Percentiles rank a stretch among this genome's conserved stretches.
phyloP scores from a whole-genome alignment of 2,797 vertebrate genomes.

The Tauraco hartlaubi region DNA sequence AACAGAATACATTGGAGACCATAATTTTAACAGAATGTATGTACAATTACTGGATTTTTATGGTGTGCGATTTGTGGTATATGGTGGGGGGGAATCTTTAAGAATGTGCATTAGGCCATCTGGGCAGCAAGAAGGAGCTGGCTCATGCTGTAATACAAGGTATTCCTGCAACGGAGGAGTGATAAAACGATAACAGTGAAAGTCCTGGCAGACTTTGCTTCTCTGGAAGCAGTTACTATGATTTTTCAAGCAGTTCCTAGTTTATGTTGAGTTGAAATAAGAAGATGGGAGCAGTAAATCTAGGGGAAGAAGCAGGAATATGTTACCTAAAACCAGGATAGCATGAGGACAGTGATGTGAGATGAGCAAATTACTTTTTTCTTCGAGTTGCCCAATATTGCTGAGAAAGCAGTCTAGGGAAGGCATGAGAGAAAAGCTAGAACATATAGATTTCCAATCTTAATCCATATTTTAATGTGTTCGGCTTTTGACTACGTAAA shows the following conservation, averaged over 20 bases:
- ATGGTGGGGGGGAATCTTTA: background rate
- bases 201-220: background rate
- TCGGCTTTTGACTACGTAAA: background rate
- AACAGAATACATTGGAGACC: background rate
- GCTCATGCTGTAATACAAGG: background rate
- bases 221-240: slow-evolving; percentile 5
- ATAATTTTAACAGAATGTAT: background rate
- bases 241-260: background rate
- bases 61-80: slow-evolving; percentile 33
- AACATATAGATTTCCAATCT: background rate
- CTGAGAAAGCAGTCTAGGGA: background rate
- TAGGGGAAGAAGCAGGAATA: background rate
- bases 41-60: background rate
- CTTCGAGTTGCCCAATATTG: background rate
- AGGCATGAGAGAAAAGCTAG: background rate
- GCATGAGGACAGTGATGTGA: background rate
- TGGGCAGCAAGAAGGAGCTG: background rate
- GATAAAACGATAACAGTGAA: slow-evolving; percentile 33
- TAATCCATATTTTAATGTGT: background rate
- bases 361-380: background rate
- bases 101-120: background rate
- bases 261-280: slow-evolving; percentile 10
- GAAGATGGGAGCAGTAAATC: slow-evolving; percentile 5
- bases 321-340: background rate
- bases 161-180: background rate